These are phyloP conservation scores for Camponotus vicinus DNA, from an alignment of 1,140 invertebrate species.

Conservation along the genomic window DNA sequence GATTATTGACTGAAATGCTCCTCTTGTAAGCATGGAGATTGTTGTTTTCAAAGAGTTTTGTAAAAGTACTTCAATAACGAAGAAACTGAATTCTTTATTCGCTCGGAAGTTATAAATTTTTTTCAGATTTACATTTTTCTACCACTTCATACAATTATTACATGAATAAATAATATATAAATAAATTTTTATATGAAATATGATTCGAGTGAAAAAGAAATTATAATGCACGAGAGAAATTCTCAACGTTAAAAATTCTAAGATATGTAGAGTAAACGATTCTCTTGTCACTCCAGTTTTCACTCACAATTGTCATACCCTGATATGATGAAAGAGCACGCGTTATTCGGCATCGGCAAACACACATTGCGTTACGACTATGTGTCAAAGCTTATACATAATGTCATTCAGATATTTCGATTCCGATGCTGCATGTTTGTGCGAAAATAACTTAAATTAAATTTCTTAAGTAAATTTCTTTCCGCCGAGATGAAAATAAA, in stretches of 20 bases:
- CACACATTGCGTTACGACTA: not conserved
- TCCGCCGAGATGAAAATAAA: not conserved
- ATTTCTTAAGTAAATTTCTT: not conserved
- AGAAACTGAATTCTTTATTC: not conserved
- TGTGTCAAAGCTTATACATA: not conserved
- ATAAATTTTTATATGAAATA: too few relatives aligned
- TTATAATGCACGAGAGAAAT: not conserved
- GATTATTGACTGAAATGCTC: constrained; percentile 3
- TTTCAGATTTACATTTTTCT: not conserved
- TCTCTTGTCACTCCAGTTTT: too few relatives aligned
- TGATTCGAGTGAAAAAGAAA: not conserved
- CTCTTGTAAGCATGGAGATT: not conserved
- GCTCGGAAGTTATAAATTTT: not conserved
- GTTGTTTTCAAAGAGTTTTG: not conserved
- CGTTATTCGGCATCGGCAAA: not conserved
- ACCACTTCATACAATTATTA: not conserved
- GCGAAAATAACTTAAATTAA: not conserved
- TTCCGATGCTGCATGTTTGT: not conserved
- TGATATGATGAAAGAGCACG: not conserved
- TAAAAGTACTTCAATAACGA: not conserved
- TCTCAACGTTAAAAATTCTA: not conserved
- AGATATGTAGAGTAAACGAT: not conserved
- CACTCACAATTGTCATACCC: not conserved
- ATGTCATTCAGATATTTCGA: not conserved
- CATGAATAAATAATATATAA: constrained; percentile 6